A percentile compares a stretch with the other conserved stretches of the same genome.
Evolutionary conservation across 37 sponge, comb jelly and placozoan genomes (phyloP).

Genomic region (Beroe ovata): DNA sequence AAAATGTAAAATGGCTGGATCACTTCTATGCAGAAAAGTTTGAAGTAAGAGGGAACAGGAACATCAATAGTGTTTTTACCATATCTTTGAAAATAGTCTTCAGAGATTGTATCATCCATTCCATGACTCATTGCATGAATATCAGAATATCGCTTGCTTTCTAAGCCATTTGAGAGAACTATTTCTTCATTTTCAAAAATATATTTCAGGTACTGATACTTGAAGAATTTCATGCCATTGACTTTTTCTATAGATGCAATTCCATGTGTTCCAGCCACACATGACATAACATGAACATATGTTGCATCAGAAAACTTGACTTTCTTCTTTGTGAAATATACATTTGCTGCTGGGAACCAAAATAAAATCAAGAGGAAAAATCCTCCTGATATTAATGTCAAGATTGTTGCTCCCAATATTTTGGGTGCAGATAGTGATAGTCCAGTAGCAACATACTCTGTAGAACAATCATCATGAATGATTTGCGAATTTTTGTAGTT

Average conservation of each 20-base stretch:
- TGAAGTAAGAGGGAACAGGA: slow-evolving; percentile 32
- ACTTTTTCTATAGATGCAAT: neutral
- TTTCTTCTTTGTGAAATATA: slow-evolving; percentile 29
- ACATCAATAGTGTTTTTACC: slow-evolving; percentile 40
- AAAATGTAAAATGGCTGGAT: slow-evolving; percentile 55
- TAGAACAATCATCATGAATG: neutral
- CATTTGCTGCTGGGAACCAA: slow-evolving; percentile 27
- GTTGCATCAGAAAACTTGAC: neutral
- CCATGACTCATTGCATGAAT: slow-evolving; percentile 57
- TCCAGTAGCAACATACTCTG: slow-evolving; percentile 1
- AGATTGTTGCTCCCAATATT: neutral
- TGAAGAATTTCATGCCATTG: neutral
- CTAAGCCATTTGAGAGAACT: neutral
- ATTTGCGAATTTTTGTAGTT: neutral
- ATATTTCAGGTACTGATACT: slow-evolving; percentile 29
- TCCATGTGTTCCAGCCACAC: slow-evolving; percentile 6
- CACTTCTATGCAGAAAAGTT: slow-evolving; percentile 33
- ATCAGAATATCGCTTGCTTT: slow-evolving; percentile 36
- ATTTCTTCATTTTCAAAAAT: slow-evolving; percentile 5
- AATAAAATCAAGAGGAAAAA: neutral
- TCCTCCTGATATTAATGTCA: slow-evolving; percentile 4
- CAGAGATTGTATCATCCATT: neutral
- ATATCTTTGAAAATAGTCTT: neutral
- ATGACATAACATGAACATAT: slow-evolving; percentile 4
- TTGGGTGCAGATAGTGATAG: slow-evolving; percentile 3